phyloP scores from a whole-genome alignment of 1,140 invertebrate species.

The Anadara kagoshimensis region DNA sequence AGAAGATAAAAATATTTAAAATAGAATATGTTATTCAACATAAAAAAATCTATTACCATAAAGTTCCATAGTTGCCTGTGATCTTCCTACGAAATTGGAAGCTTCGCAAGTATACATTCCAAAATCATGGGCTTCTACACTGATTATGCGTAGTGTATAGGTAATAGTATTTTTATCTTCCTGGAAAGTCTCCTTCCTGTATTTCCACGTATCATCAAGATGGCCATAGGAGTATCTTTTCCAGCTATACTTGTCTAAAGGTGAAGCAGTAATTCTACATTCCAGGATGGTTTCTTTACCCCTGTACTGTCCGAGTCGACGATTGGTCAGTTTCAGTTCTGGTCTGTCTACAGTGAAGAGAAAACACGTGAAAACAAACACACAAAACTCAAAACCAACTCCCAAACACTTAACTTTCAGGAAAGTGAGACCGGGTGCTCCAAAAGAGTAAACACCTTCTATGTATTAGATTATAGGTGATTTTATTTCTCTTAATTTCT shows the following conservation, averaged over 20 bases:
- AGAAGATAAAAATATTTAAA: too few relatives aligned
- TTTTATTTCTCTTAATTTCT: too few relatives aligned
- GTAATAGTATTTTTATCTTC: conserved; percentile 79
- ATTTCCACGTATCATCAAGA: conserved; percentile 76
- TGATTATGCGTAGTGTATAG: conserved; percentile 42
- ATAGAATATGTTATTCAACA: too few relatives aligned
- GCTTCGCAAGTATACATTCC: conserved; percentile 49
- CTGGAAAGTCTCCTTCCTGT: conserved; percentile 84
- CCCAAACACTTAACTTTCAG: not conserved
- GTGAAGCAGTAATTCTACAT: conserved; percentile 92
- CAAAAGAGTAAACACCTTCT: too few relatives aligned
- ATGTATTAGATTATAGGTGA: not conserved
- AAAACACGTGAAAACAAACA: not conserved
- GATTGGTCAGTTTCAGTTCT: conserved; percentile 61
- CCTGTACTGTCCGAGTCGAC: conserved; percentile 56
- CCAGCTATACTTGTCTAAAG: conserved; percentile 90
- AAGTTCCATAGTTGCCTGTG: conserved; percentile 87
- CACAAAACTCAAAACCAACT: not conserved
- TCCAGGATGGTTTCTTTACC: conserved; percentile 80
- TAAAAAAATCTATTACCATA: too few relatives aligned
- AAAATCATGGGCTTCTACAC: conserved; percentile 41
- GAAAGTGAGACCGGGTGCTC: too few relatives aligned
- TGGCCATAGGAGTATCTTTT: conserved; percentile 75
- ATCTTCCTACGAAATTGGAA: conserved; percentile 74
- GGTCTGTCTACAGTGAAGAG: conserved; percentile 61